phyloP scores from a whole-genome alignment of 1,140 invertebrate genomes.

The Phenacoccus solenopsis region DNA sequence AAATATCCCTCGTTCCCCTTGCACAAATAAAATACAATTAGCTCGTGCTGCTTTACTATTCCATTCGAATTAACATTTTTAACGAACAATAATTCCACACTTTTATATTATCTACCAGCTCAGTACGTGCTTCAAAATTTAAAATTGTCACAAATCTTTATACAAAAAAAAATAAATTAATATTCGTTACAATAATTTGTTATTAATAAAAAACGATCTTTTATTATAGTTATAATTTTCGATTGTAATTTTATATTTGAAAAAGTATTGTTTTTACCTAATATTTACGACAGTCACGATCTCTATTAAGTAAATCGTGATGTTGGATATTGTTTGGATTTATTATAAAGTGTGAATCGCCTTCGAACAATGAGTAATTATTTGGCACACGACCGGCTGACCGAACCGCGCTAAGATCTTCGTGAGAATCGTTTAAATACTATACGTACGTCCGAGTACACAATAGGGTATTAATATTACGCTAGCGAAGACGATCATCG shows the following conservation, averaged over 20 bases:
- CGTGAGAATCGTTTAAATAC: constrained; percentile 5
- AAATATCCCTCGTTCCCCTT: no score
- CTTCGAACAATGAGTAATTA: constrained; percentile 14
- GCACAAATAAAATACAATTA: no score
- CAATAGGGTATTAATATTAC: constrained; percentile 7
- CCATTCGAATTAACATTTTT: no score
- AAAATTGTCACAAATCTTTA: no score
- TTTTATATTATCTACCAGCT: no score
- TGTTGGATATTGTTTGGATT: background rate
- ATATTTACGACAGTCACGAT: constrained; percentile 15
- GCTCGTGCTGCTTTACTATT: no score
- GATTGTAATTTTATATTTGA: background rate
- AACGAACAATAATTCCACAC: no score
- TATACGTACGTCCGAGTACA: background rate
- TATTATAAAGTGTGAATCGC: constrained; percentile 10
- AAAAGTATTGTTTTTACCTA: constrained; percentile 10
- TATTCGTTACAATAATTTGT: no score
- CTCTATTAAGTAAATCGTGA: constrained; percentile 7
- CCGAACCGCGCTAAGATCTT: background rate
- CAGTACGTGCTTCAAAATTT: no score
- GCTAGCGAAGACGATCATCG: background rate
- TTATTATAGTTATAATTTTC: background rate
- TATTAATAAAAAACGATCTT: no score
- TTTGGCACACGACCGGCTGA: constrained; percentile 7
- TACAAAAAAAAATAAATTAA: no score